phyloP scores from a whole-genome alignment of 2,797 vertebrate species.

The Sebastolobus altivelis region DNA sequence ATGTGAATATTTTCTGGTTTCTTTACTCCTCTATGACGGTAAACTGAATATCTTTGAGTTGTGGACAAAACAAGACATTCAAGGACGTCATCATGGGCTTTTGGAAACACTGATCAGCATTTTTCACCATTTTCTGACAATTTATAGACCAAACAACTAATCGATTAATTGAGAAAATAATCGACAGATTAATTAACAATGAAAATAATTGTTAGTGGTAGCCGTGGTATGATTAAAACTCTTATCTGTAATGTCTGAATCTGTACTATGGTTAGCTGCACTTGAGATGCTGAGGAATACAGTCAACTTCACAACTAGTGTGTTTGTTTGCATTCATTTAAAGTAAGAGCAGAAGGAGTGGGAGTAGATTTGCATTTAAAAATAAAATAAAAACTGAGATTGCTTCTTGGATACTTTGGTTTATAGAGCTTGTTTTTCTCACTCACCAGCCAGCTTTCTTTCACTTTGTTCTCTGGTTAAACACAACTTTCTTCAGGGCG shows the following conservation, averaged over 20 bases:
- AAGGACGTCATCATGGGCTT: too few relatives aligned
- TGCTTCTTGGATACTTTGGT: conserved; percentile 12
- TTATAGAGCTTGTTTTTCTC: conserved; percentile 29
- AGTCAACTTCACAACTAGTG: neutral
- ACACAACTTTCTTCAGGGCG: conserved; percentile 10
- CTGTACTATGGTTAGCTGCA: neutral
- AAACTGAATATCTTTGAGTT: too few relatives aligned
- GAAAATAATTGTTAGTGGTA: too few relatives aligned
- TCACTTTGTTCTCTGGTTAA: conserved; percentile 38
- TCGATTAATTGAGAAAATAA: too few relatives aligned
- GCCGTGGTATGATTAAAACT: neutral
- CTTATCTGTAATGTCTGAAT: neutral
- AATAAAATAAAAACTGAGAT: conserved; percentile 15
- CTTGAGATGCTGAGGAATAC: neutral
- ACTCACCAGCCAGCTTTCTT: conserved; percentile 26
- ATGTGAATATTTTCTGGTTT: too few relatives aligned
- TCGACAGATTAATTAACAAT: too few relatives aligned
- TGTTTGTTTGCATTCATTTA: conserved; percentile 20
- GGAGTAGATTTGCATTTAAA: conserved; percentile 35
- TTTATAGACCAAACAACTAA: too few relatives aligned
- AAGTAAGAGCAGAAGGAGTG: conserved; percentile 12
- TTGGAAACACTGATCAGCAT: too few relatives aligned
- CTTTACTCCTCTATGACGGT: too few relatives aligned
- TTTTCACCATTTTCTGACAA: too few relatives aligned
- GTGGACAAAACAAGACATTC: too few relatives aligned